A percentile compares a stretch with the other conserved stretches of the same genome.
Evolutionary conservation across 2,888 invertebrate genomes (phyloP).

Genomic region (Linyphia triangularis): DNA sequence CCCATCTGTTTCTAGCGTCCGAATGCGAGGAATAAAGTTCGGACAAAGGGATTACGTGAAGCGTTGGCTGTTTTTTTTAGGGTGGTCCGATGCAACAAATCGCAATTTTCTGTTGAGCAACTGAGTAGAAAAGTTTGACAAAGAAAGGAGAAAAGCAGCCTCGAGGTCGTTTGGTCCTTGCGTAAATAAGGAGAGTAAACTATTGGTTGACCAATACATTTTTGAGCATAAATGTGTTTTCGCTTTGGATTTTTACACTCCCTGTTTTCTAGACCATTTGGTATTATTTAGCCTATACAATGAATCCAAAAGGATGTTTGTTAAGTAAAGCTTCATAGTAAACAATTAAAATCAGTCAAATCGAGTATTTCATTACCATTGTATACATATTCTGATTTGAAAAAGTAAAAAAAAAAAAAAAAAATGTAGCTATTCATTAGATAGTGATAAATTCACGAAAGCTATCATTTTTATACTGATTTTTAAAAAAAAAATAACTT

Average conservation of each 20-base stretch:
- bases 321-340: no score
- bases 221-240: not conserved
- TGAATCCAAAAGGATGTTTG: no score
- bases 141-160: not conserved
- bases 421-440: no score
- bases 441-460: no score
- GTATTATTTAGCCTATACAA: no score
- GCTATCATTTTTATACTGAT: no score
- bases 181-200: not conserved
- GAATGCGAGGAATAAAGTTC: constrained; percentile 15
- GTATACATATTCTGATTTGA: no score
- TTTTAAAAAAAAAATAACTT: no score
- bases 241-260: not conserved
- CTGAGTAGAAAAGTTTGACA: constrained; percentile 24
- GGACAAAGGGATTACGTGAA: not conserved
- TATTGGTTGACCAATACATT: not conserved
- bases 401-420: no score
- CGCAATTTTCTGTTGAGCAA: constrained; percentile 27
- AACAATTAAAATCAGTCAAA: no score
- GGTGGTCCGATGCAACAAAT: not conserved
- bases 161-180: not conserved
- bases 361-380: no score
- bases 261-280: no score
- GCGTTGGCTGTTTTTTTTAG: not conserved
- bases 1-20: constrained; percentile 20